A percentile compares a stretch with the other conserved stretches of the same genome.
Conservation (phyloP, 2,113 vertebrate species). For the Noturus placidus region DNA sequence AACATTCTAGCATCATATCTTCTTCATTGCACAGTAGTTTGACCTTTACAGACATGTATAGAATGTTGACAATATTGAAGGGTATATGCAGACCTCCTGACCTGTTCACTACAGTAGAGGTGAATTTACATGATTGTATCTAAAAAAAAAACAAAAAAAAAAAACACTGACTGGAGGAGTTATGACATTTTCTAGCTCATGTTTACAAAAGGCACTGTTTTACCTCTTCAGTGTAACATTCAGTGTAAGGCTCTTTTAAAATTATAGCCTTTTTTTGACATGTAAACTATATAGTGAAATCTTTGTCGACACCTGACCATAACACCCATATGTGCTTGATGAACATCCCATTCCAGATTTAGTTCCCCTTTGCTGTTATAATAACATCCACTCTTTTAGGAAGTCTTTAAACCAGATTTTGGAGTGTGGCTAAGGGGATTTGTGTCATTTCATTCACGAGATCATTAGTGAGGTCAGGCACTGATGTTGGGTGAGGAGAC, state of each 20-base stretch:
- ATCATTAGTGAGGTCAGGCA: not conserved
- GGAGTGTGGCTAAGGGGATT: not conserved
- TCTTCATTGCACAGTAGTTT: not conserved
- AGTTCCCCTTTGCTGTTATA: not conserved
- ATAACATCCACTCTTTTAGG: not conserved
- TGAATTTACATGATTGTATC: constrained; percentile 33
- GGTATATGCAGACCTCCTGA: constrained; percentile 1
- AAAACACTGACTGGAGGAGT: not conserved
- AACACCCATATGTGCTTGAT: not conserved
- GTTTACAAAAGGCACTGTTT: constrained; percentile 39
- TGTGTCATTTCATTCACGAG: not conserved
- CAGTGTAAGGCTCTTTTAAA: not conserved
- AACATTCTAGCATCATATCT: not conserved
- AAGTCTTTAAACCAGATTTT: not conserved
- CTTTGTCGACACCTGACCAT: not conserved
- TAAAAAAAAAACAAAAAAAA: not conserved
- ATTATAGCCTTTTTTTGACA: not conserved
- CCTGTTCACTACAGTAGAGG: not conserved
- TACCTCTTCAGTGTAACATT: constrained; percentile 28
- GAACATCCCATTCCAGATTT: not conserved
- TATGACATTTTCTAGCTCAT: constrained; percentile 2
- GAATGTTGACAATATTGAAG: constrained; percentile 9
- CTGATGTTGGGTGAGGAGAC: not conserved
- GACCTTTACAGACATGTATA: constrained; percentile 12
- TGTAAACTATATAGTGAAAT: not conserved